Evolutionary conservation across 2,113 vertebrate species (phyloP).

Genomic region (Leptobrachium leishanense): DNA sequence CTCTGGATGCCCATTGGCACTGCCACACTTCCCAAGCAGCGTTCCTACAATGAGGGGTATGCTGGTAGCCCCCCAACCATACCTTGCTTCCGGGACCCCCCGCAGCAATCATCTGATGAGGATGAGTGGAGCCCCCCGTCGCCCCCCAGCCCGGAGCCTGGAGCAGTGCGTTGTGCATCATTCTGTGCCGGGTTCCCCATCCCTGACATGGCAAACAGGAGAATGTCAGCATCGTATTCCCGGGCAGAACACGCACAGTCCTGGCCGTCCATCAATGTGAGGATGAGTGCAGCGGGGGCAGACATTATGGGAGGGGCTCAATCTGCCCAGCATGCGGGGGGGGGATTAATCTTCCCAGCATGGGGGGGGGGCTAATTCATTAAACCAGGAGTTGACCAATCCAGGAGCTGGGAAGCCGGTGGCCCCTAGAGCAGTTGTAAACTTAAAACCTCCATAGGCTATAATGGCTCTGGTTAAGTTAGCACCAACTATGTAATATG

Average conservation of each 20-base stretch:
- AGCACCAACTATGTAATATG: no score
- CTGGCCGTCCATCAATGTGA: slow-evolving; percentile 97
- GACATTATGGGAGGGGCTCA: background rate
- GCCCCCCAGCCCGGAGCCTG: slow-evolving; percentile 75
- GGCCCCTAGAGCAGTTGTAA: no score
- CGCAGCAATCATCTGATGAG: slow-evolving; percentile 90
- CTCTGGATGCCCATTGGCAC: slow-evolving; percentile 85
- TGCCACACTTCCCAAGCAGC: slow-evolving; percentile 87
- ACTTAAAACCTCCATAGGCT: no score
- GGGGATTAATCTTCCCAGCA: no score
- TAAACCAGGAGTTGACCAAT: no score
- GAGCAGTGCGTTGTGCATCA: slow-evolving; percentile 83
- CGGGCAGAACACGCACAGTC: slow-evolving; percentile 91
- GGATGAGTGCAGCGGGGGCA: slow-evolving; percentile 46
- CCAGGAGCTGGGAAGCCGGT: no score
- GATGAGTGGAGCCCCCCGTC: slow-evolving; percentile 91
- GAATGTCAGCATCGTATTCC: slow-evolving; percentile 73
- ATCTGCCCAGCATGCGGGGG: no score
- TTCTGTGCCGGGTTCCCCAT: slow-evolving; percentile 89
- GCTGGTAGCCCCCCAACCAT: slow-evolving; percentile 70
- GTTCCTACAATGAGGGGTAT: slow-evolving; percentile 81
- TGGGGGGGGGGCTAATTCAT: no score
- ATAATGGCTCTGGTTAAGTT: no score
- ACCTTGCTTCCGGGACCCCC: slow-evolving; percentile 84
- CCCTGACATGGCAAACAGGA: slow-evolving; percentile 72